Conservation (phyloP, 2,888 invertebrate genomes). For the Lycophotia porphyrea region DNA sequence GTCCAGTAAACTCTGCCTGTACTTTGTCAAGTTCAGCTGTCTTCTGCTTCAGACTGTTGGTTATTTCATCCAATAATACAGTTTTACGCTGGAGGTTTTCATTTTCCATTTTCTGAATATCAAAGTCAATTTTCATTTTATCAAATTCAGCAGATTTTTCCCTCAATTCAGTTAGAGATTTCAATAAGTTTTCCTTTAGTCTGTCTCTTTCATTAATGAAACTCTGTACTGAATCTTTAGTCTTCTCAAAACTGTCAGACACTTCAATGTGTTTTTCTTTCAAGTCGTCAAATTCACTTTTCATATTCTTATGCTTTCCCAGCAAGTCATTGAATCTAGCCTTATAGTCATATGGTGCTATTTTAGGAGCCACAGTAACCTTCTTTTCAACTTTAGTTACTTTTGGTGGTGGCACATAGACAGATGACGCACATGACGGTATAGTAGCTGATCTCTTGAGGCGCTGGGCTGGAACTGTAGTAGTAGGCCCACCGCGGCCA, state of each 20-base stretch:
- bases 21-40: conserved; percentile 81
- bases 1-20: conserved; percentile 80
- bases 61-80: conserved; percentile 83
- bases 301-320: conserved; percentile 90
- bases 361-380: conserved; percentile 87
- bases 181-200: conserved; percentile 83
- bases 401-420: conserved; percentile 75
- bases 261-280: conserved; percentile 89
- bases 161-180: conserved; percentile 79
- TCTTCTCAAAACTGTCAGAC: conserved; percentile 88
- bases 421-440: conserved; percentile 75
- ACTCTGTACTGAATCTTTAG: conserved; percentile 81
- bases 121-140: conserved; percentile 83
- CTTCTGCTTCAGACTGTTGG: conserved; percentile 82
- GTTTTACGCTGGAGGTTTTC: conserved; percentile 84
- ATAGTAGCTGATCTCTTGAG: conserved; percentile 83
- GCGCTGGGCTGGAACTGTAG: conserved; percentile 76
- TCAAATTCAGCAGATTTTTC: conserved; percentile 81
- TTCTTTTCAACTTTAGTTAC: conserved; percentile 83
- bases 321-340: conserved; percentile 91
- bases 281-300: conserved; percentile 87
- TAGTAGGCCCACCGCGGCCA: conserved; percentile 68
- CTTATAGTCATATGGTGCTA: conserved; percentile 92
- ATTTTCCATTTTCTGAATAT: conserved; percentile 84
- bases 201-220: conserved; percentile 79